Percentiles rank a stretch among this genome's conserved stretches.
Conservation (phyloP, 1,140 invertebrate species). For the Proctacanthus coquilletti region DNA sequence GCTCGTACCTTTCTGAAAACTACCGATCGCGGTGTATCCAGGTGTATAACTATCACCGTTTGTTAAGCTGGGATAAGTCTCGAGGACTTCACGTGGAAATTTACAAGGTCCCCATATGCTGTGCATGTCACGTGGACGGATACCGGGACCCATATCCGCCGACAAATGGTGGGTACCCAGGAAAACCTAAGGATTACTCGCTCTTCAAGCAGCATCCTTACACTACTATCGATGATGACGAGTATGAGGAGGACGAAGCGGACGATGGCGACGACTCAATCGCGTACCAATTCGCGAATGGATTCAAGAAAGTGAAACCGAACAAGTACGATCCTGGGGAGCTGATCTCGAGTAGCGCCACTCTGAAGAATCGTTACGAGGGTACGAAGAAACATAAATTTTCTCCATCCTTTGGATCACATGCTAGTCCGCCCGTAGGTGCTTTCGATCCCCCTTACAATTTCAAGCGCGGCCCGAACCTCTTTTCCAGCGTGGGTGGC, state of each 20-base stretch:
- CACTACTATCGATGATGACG: slow-evolving; percentile 2
- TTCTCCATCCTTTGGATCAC: slow-evolving; percentile 17
- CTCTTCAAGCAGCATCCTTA: slow-evolving; percentile 6
- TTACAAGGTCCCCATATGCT: slow-evolving; percentile 73
- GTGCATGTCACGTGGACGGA: slow-evolving; percentile 67
- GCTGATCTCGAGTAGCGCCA: background rate
- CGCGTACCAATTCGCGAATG: slow-evolving; percentile 7
- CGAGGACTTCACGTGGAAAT: slow-evolving; percentile 73
- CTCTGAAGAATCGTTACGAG: background rate
- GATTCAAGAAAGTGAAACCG: slow-evolving; percentile 4
- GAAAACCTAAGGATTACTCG: slow-evolving; percentile 17
- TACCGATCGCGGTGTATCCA: slow-evolving; percentile 69
- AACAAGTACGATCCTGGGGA: background rate
- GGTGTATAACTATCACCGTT: slow-evolving; percentile 74
- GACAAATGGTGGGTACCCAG: slow-evolving; percentile 17
- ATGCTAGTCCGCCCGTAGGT: slow-evolving; percentile 20
- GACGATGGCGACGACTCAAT: too few relatives aligned
- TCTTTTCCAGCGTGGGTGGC: background rate
- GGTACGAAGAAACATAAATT: background rate
- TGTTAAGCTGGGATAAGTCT: slow-evolving; percentile 68
- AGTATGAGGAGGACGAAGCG: too few relatives aligned
- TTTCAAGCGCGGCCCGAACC: slow-evolving; percentile 10
- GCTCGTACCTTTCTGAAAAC: slow-evolving; percentile 63
- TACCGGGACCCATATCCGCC: slow-evolving; percentile 51
- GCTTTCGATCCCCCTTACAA: slow-evolving; percentile 7